Evolutionary conservation across 2,888 invertebrate genomes (phyloP).

Genomic region (Oconnorella tubifera): DNA sequence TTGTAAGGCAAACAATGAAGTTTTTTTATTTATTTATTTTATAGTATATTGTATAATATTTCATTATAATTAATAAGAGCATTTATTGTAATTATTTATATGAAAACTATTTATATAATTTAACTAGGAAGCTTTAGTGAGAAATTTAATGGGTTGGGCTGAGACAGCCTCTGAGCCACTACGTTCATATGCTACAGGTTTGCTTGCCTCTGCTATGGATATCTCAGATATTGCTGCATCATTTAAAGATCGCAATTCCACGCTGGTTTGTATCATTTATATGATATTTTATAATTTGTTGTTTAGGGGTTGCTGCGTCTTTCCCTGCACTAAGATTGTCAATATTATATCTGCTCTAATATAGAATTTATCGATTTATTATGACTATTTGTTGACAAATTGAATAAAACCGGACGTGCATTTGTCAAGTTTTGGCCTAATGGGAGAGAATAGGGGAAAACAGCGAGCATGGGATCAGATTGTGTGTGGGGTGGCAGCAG

Average conservation of each 20-base stretch:
- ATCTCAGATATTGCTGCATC: slow-evolving; percentile 89
- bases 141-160: slow-evolving; percentile 83
- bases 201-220: slow-evolving; percentile 94
- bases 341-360: too few relatives aligned
- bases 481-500: too few relatives aligned
- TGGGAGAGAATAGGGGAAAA: too few relatives aligned
- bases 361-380: not conserved
- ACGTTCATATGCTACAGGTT: slow-evolving; percentile 87
- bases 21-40: too few relatives aligned
- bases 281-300: not conserved
- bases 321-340: not conserved
- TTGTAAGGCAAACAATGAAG: too few relatives aligned
- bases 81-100: too few relatives aligned
- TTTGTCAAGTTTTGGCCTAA: too few relatives aligned
- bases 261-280: slow-evolving; percentile 62
- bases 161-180: slow-evolving; percentile 81
- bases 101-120: too few relatives aligned
- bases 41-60: too few relatives aligned
- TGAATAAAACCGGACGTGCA: too few relatives aligned
- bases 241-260: slow-evolving; percentile 80
- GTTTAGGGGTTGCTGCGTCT: not conserved
- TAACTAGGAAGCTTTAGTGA: slow-evolving; percentile 73
- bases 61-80: too few relatives aligned
- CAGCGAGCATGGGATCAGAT: too few relatives aligned
- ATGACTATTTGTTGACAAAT: not conserved